Percentiles rank a stretch among this genome's conserved stretches.
phyloP scores from a whole-genome alignment of 2,888 invertebrate species.

The Dione vanillae region DNA sequence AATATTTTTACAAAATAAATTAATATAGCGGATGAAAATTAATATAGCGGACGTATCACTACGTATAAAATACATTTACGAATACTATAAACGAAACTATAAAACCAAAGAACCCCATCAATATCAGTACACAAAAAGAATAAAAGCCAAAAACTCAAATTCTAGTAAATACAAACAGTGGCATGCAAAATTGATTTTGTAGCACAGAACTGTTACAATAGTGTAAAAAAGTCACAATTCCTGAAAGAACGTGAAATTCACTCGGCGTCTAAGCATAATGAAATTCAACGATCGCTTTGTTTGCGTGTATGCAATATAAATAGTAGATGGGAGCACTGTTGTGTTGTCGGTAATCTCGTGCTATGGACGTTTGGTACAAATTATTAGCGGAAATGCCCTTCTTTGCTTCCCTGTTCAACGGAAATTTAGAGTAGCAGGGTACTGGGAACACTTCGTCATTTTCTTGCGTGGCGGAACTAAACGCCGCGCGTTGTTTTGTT shows the following conservation, averaged over 20 bases:
- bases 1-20: too few species aligned
- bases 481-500: too few species aligned
- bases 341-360: slow-evolving; percentile 54
- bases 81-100: neutral
- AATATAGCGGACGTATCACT: too few species aligned
- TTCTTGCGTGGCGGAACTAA: too few species aligned
- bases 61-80: too few species aligned
- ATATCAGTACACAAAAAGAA: neutral
- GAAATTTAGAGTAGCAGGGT: too few species aligned
- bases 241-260: slow-evolving; percentile 28
- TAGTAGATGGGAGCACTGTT: slow-evolving; percentile 48
- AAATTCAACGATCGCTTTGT: slow-evolving; percentile 78
- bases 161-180: neutral
- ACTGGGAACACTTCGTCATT: too few species aligned
- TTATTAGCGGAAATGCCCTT: slow-evolving; percentile 7
- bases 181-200: slow-evolving; percentile 13
- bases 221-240: slow-evolving; percentile 8
- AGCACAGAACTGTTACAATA: slow-evolving; percentile 7
- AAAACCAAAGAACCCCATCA: neutral
- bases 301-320: slow-evolving; percentile 51
- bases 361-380: slow-evolving; percentile 27
- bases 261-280: slow-evolving; percentile 56
- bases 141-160: neutral
- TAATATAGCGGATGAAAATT: too few species aligned
- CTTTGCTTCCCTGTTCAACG: too few species aligned